Percentiles rank a stretch among this genome's conserved stretches.
Evolutionary conservation across 2,888 invertebrate genomes (phyloP).

Genomic region (Netelia melanura): DNA sequence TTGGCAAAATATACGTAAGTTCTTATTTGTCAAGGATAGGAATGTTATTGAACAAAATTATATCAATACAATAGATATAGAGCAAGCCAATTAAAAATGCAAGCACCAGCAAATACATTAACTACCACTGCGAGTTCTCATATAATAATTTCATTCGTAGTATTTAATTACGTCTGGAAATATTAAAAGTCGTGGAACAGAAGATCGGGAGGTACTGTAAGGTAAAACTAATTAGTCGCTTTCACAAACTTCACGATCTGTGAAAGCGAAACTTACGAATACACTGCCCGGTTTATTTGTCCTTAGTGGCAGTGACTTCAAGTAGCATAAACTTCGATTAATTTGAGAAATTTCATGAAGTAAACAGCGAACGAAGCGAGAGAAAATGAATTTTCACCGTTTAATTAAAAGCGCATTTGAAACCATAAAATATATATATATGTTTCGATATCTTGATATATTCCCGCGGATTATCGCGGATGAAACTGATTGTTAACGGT

Average conservation of each 20-base stretch:
- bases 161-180: conserved; percentile 36
- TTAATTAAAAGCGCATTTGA: conserved; percentile 4
- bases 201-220: conserved; percentile 4
- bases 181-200: conserved; percentile 18
- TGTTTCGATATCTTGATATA: conserved; percentile 15
- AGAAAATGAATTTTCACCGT: conserved; percentile 19
- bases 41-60: conserved; percentile 7
- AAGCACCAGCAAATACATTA: conserved; percentile 9
- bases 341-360: conserved; percentile 40
- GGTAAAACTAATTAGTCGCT: conserved; percentile 60
- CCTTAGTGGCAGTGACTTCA: not conserved
- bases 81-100: conserved; percentile 11
- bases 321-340: conserved; percentile 50
- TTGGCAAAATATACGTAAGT: not conserved
- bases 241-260: conserved; percentile 31
- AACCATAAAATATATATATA: conserved; percentile 22
- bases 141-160: conserved; percentile 21
- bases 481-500: not conserved
- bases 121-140: not conserved
- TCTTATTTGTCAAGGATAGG: not conserved
- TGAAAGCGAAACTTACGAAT: conserved; percentile 17
- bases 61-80: not conserved
- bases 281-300: not conserved
- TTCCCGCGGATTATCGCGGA: not conserved
- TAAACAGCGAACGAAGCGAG: not conserved